A percentile compares a stretch with the other conserved stretches of the same genome.
Conservation (phyloP, 2,797 vertebrate genomes). For the Decapterus maruadsi region DNA sequence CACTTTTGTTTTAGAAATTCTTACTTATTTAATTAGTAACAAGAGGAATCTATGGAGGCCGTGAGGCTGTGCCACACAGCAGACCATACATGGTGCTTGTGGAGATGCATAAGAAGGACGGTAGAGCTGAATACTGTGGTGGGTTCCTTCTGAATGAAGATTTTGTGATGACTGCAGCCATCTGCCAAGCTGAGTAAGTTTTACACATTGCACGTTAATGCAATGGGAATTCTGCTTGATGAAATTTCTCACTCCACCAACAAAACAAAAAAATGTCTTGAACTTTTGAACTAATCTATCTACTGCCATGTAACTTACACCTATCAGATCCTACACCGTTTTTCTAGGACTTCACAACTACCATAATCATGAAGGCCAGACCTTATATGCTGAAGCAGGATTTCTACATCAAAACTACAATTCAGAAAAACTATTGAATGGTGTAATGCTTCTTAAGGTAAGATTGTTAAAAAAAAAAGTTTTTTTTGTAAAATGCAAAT, state of each 20-base stretch:
- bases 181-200: constrained; percentile 56
- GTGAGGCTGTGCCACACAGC: background rate
- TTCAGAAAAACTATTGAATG: rapidly evolving
- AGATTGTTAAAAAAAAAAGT: too few species aligned
- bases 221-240: background rate
- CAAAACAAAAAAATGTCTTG: background rate
- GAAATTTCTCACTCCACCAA: background rate
- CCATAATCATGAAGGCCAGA: rapidly evolving
- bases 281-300: too few species aligned
- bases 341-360: constrained; percentile 32
- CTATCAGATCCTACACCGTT: background rate
- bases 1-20: too few species aligned
- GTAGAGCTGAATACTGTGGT: background rate
- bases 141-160: constrained; percentile 71
- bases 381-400: rapidly evolving
- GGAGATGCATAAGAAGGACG: rapidly evolving
- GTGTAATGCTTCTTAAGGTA: constrained; percentile 45
- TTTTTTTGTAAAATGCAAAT: background rate
- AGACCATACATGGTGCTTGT: constrained; percentile 70
- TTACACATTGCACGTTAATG: background rate
- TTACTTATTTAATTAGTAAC: too few species aligned
- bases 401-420: constrained; percentile 16
- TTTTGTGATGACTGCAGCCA: constrained; percentile 72
- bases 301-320: background rate
- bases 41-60: background rate